Evolutionary conservation across 2,797 vertebrate species (phyloP).

Genomic region (Austrolebias charrua): DNA sequence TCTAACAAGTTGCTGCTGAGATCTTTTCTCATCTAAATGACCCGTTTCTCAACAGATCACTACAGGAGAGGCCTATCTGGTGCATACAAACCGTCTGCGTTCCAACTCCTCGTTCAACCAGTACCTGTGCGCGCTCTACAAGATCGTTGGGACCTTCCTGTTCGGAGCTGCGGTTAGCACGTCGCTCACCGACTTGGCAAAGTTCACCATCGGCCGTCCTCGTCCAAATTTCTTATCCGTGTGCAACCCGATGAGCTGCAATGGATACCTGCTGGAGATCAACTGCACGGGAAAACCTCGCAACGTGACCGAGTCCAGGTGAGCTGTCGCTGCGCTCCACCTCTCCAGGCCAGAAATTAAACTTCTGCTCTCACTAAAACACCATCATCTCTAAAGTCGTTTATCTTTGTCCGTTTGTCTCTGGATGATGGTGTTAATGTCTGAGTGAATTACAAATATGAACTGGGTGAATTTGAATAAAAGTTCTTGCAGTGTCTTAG

Average conservation of each 20-base stretch:
- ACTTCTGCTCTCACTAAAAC: too few species aligned
- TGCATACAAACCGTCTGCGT: slow-evolving; percentile 86
- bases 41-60: slow-evolving; percentile 66
- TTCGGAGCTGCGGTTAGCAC: slow-evolving; percentile 90
- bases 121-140: slow-evolving; percentile 91
- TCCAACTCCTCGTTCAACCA: slow-evolving; percentile 92
- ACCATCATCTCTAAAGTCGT: too few species aligned
- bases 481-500: too few species aligned
- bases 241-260: slow-evolving; percentile 82
- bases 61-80: slow-evolving; percentile 85
- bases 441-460: too few species aligned
- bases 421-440: too few species aligned
- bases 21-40: not conserved
- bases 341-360: too few species aligned
- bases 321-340: not conserved
- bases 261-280: slow-evolving; percentile 81
- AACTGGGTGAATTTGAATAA: too few species aligned
- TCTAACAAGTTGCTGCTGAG: not conserved
- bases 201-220: slow-evolving; percentile 91
- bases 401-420: too few species aligned
- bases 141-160: slow-evolving; percentile 92
- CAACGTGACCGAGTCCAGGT: slow-evolving; percentile 92
- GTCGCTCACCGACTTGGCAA: slow-evolving; percentile 93
- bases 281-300: slow-evolving; percentile 83
- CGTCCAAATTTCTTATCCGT: slow-evolving; percentile 90